These are phyloP conservation scores for Nothoprocta pentlandii DNA, from an alignment of 2,113 vertebrate genomes.

Conservation along the genomic window DNA sequence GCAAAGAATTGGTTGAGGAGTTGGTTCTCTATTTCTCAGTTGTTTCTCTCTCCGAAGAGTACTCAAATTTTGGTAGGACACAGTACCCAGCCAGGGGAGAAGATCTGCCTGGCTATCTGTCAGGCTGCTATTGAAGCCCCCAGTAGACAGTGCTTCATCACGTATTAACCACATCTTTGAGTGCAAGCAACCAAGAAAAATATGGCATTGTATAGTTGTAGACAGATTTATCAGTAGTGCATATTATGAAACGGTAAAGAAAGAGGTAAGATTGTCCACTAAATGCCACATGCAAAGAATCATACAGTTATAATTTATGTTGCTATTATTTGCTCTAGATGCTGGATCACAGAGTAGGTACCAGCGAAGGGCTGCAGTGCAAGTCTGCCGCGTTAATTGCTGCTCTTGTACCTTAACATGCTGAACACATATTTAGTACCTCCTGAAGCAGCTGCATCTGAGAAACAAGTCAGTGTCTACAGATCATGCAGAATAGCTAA, in stretches of 20 bases:
- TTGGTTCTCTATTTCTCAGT: neutral
- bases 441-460: neutral
- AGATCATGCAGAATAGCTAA: conserved; percentile 62
- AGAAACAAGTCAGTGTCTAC: conserved; percentile 25
- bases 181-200: neutral
- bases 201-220: neutral
- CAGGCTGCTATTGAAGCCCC: neutral
- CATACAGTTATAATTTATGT: neutral
- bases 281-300: neutral
- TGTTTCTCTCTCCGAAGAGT: neutral
- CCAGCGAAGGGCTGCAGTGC: neutral
- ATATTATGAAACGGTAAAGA: neutral
- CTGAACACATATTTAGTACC: neutral
- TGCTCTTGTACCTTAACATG: neutral
- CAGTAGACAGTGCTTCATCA: neutral
- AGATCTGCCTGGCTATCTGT: neutral
- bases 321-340: neutral
- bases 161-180: neutral
- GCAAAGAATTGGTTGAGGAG: neutral
- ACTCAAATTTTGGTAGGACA: neutral
- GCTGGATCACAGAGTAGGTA: neutral
- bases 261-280: neutral
- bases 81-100: neutral
- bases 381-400: neutral
- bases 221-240: neutral